A percentile compares a stretch with the other conserved stretches of the same genome.
phyloP scores from a whole-genome alignment of 2,888 invertebrate genomes.

The Eurytoma adleriae region DNA sequence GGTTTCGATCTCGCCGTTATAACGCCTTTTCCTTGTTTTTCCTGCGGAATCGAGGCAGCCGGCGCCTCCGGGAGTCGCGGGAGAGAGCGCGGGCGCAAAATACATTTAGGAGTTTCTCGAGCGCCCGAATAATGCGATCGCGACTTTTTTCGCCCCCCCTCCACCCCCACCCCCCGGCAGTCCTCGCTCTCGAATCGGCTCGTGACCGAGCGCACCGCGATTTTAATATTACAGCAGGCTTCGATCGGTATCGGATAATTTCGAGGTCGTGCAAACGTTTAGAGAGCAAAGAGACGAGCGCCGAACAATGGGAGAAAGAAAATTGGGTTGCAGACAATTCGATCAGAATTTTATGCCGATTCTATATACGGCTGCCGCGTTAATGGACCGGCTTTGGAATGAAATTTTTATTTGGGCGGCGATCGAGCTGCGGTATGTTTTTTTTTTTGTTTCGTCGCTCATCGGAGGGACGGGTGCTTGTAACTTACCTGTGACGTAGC shows the following conservation, averaged over 20 bases:
- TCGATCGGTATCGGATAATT: slow-evolving; percentile 25
- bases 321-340: slow-evolving; percentile 14
- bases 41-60: background rate
- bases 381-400: background rate
- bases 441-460: too few species aligned
- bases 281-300: background rate
- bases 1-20: slow-evolving; percentile 4
- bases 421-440: too few species aligned
- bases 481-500: background rate
- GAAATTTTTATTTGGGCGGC: too few species aligned
- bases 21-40: slow-evolving; percentile 39
- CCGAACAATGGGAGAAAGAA: background rate
- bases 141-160: background rate
- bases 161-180: too few species aligned
- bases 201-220: background rate
- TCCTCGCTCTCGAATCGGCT: background rate
- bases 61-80: background rate
- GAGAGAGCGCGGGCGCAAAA: background rate
- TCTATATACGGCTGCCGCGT: background rate
- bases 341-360: slow-evolving; percentile 4
- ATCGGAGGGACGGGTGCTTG: too few species aligned
- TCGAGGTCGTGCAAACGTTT: slow-evolving; percentile 27
- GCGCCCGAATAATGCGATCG: background rate
- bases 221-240: slow-evolving; percentile 24
- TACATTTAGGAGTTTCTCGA: background rate